These are phyloP conservation scores for Cygnus atratus DNA, from an alignment of 2,113 vertebrate species.

Conservation along the genomic window DNA sequence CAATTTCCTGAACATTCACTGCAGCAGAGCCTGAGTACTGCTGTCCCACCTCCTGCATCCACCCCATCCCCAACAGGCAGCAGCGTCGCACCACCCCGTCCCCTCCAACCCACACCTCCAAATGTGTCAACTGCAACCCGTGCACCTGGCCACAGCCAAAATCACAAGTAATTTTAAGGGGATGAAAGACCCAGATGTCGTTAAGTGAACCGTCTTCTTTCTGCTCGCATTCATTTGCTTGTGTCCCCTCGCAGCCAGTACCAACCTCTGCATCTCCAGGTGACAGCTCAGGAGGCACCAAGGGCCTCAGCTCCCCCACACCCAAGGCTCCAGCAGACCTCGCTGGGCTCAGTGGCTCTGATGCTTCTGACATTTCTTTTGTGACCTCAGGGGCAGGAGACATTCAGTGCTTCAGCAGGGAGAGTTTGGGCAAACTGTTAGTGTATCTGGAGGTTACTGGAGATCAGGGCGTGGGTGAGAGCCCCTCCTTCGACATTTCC, in stretches of 20 bases:
- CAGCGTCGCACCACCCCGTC: rapidly evolving
- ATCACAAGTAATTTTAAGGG: not conserved
- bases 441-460: not conserved
- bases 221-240: rapidly evolving
- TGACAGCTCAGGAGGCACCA: too few relatives aligned
- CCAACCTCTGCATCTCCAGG: too few relatives aligned
- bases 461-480: not conserved
- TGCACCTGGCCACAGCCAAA: not conserved
- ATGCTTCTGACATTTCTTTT: not conserved
- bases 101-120: too few relatives aligned
- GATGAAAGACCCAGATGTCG: not conserved
- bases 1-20: too few relatives aligned
- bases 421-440: not conserved
- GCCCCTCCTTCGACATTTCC: not conserved
- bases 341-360: too few relatives aligned
- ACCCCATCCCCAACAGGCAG: not conserved
- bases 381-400: not conserved
- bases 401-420: not conserved
- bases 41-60: too few relatives aligned
- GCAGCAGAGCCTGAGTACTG: too few relatives aligned
- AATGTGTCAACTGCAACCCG: too few relatives aligned
- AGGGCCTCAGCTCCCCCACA: too few relatives aligned
- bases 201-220: not conserved
- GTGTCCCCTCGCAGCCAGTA: too few relatives aligned
- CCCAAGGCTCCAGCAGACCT: too few relatives aligned